Evolutionary conservation across 1,140 invertebrate species (phyloP).

Genomic region (Brachionus plicatilis): DNA sequence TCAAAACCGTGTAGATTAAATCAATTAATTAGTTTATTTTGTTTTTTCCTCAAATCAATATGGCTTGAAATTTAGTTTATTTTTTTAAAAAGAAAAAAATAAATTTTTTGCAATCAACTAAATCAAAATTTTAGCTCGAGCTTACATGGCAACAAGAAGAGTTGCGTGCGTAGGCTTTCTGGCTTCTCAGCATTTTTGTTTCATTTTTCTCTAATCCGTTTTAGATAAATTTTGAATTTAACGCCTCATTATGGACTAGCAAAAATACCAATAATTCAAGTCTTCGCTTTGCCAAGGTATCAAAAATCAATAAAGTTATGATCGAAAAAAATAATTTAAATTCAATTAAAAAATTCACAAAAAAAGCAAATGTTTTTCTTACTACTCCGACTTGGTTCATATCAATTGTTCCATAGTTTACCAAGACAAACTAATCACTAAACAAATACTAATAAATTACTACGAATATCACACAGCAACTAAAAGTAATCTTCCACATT

Average conservation of each 20-base stretch:
- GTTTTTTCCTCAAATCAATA: slow-evolving; percentile 11
- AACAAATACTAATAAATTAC: slow-evolving; percentile 19
- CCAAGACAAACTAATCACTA: slow-evolving; percentile 8
- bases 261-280: background rate
- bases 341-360: background rate
- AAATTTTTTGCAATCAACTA: background rate
- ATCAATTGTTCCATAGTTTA: background rate
- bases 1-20: slow-evolving; percentile 14
- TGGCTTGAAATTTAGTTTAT: background rate
- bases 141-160: background rate
- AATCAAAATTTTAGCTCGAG: background rate
- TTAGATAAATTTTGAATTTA: background rate
- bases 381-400: background rate
- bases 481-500: background rate
- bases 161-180: background rate
- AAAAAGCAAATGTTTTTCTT: slow-evolving; percentile 13
- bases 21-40: slow-evolving; percentile 35
- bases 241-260: background rate
- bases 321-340: background rate
- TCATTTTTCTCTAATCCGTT: background rate
- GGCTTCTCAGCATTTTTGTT: background rate
- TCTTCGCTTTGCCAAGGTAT: background rate
- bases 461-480: background rate
- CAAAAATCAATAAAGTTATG: background rate
- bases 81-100: background rate